Base-by-base conservation (phyloP, 2,888 invertebrate genomes). In the Smittia sp. region DNA sequence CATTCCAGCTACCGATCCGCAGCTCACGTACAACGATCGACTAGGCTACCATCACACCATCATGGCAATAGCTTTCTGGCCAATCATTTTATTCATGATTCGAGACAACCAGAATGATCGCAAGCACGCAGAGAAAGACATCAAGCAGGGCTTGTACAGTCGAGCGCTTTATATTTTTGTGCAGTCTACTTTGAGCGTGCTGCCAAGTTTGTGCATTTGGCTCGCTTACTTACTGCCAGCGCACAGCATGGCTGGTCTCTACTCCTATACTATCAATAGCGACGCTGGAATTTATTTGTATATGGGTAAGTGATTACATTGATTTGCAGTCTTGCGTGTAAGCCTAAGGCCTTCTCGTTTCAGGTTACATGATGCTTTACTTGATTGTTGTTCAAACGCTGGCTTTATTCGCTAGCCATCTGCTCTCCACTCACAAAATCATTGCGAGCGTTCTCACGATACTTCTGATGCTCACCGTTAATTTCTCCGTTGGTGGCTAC, bases 41-140 rank as follows among this genome's bases (percentile, higher is more conserved):
- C 81, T 93, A 74, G 95, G 95, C n/a, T 94, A 91, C 80, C 93
- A 95, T 80, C 94, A 94, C 80, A 86, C 90, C 24, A 88, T 92
- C 75, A 88, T 93, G 86, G 90, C 90, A 65, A 79, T 96, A 52
- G 86, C 88, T 1, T 86, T 88, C 63, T 92, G 94, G 91, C 94
- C 96, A 0, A 80, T 94, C 7, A 80, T 92, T 32, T 83, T 92
- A 78, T 84, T 89, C 78, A 82, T 81, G 68, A 81, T 82, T 74
- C 79, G 81, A 20, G 83, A 82, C 76, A 79, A 81, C 1, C 81
- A 82, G 75, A 80, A 81, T 75, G 83, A 86, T 81, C 82, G 87
- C 7, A 84, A 83, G 2, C 86, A 90, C 76, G 89, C 94, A 0
- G 91, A 92, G 79, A 85, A 93, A 70, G 96, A 96, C 78, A 88